Evolutionary conservation across 1,140 invertebrate genomes (phyloP).

Genomic region (Pseudomyrmex gracilis): DNA sequence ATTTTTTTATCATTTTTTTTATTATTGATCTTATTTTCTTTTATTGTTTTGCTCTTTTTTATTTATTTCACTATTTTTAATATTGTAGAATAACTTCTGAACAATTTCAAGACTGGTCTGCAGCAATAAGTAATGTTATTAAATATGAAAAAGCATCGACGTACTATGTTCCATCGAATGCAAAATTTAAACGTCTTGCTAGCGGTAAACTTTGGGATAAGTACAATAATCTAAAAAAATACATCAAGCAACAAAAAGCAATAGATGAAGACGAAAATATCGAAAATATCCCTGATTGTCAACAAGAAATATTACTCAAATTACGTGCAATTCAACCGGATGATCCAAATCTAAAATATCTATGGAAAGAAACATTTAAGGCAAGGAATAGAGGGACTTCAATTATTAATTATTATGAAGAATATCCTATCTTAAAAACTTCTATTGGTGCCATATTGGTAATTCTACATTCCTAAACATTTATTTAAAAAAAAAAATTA

Average conservation of each 20-base stretch:
- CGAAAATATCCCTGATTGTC: neutral
- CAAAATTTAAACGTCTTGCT: constrained; percentile 16
- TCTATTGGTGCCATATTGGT: neutral
- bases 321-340: constrained; percentile 16
- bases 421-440: constrained; percentile 24
- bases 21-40: too few relatives aligned
- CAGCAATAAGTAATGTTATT: neutral
- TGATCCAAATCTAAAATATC: neutral
- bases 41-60: neutral
- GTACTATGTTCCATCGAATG: neutral
- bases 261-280: neutral
- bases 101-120: neutral
- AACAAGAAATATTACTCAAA: neutral
- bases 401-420: neutral
- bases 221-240: constrained; percentile 11
- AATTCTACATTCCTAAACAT: neutral
- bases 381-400: neutral
- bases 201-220: constrained; percentile 19
- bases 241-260: neutral
- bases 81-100: constrained; percentile 1
- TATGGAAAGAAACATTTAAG: constrained; percentile 6
- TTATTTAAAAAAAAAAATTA: too few relatives aligned
- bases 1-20: neutral
- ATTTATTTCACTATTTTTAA: neutral
- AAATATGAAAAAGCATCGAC: neutral